These are phyloP conservation scores for Simalia tracyae DNA, from an alignment of 2,797 vertebrate species.

Conservation along the genomic window DNA sequence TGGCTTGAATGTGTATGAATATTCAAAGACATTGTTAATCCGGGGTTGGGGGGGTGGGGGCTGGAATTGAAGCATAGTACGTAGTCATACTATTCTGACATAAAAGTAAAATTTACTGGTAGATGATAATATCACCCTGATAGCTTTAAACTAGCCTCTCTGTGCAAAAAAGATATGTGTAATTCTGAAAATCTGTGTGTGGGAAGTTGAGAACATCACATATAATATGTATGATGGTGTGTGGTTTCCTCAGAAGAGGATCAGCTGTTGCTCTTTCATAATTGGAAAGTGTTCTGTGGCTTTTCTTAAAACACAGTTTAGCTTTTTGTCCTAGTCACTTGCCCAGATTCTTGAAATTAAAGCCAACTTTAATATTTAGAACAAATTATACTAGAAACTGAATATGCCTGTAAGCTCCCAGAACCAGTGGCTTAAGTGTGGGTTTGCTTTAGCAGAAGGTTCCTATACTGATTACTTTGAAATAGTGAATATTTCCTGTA, in stretches of 20 bases:
- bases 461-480: not conserved
- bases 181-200: conserved; percentile 68
- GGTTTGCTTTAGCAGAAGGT: not conserved
- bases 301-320: conserved; percentile 45
- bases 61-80: conserved; percentile 1
- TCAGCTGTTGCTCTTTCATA: conserved; percentile 68
- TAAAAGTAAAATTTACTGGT: conserved; percentile 44
- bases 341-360: not conserved
- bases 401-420: not conserved
- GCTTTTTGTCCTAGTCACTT: not conserved
- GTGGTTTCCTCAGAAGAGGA: conserved; percentile 72
- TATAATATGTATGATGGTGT: conserved; percentile 70
- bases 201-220: conserved; percentile 66
- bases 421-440: not conserved
- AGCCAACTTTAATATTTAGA: not conserved
- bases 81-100: conserved; percentile 15
- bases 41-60: not conserved
- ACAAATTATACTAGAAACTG: not conserved
- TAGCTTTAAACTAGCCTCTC: conserved; percentile 73
- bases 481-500: not conserved
- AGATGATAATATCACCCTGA: conserved; percentile 62
- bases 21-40: not conserved
- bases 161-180: conserved; percentile 64
- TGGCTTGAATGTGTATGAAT: accelerated
- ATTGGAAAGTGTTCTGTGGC: conserved; percentile 43